phyloP scores from a whole-genome alignment of 2,888 invertebrate species.

The Onchidella celtica region DNA sequence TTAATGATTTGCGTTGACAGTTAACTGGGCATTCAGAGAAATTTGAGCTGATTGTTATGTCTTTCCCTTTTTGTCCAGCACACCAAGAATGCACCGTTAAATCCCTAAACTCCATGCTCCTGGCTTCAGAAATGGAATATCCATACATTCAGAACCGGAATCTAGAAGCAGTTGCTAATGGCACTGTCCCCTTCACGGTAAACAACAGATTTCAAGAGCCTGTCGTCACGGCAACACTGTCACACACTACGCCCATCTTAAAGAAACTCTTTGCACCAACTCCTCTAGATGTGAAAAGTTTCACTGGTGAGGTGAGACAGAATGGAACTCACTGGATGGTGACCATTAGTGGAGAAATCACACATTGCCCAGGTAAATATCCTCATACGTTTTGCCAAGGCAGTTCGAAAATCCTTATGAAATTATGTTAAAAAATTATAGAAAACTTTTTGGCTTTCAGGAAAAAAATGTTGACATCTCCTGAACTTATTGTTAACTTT shows the following conservation, averaged over 20 bases:
- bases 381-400: too few species aligned
- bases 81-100: constrained; percentile 38
- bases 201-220: constrained; percentile 62
- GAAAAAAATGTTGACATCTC: too few species aligned
- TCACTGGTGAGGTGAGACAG: constrained; percentile 71
- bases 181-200: constrained; percentile 61
- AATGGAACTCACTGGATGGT: constrained; percentile 68
- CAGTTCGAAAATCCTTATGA: too few species aligned
- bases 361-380: constrained; percentile 67
- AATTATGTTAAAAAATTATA: too few species aligned
- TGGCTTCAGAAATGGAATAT: constrained; percentile 61
- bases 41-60: too few species aligned
- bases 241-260: constrained; percentile 66
- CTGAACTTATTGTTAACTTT: background rate
- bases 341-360: constrained; percentile 58
- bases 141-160: constrained; percentile 59
- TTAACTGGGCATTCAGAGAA: too few species aligned
- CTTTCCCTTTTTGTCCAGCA: too few species aligned
- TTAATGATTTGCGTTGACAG: too few species aligned
- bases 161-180: constrained; percentile 57
- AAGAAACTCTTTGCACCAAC: constrained; percentile 67
- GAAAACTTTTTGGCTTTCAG: too few species aligned
- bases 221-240: constrained; percentile 56
- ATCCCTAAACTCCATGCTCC: constrained; percentile 55
- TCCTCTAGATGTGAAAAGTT: constrained; percentile 62